Evolutionary conservation across 2,888 invertebrate species (phyloP), one percentile per base, ranked within the genome.

Genomic region (Falcaria lacertinaria): DNA sequence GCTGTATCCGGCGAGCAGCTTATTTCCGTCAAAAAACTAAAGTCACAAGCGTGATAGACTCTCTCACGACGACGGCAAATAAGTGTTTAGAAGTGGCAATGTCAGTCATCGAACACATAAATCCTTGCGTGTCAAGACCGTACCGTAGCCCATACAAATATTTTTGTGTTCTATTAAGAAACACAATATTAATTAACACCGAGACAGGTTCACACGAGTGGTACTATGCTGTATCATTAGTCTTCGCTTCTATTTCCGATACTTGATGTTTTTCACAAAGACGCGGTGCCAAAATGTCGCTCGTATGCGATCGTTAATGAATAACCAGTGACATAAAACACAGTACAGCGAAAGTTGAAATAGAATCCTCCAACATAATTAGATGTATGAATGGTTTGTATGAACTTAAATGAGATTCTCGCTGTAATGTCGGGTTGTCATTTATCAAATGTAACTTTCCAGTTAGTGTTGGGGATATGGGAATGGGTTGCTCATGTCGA

Each of bases 221-320:
- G 79, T 74, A 68, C 66, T 69, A 69, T 69, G 69, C 64, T 63
- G 50, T 64, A 66, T 76, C 84, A 83, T 88, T 80, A 85, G 54
- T 86, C 84, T 76, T 49, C 55, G 69, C 60, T 75, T 78, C 86
- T 88, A 87, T 86, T 87, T 84, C 75, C 78, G 74, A 82, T 81
- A 72, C 70, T 69, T 69, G 64, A 73, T 81, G 75, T 83, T 86
- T 85, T 85, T 83, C 75, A 72, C 60, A 48, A 47, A 11, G 52
- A 58, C 54, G 52, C 57, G 73, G 66, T 77, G 83, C 83, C 85
- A 83, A 83, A 84, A 80, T 75, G 75, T 80, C 73, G 53, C 68
- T 60, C 68, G 72, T 65, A 65, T 54, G 42, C 51, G 73, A 65
- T 65, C 64, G 74, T 80, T 84, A 80, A 86, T 87, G 86, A 85